These are phyloP conservation scores for Dermochelys coriacea DNA, from an alignment of 2,797 vertebrate genomes.

Conservation along the genomic window DNA sequence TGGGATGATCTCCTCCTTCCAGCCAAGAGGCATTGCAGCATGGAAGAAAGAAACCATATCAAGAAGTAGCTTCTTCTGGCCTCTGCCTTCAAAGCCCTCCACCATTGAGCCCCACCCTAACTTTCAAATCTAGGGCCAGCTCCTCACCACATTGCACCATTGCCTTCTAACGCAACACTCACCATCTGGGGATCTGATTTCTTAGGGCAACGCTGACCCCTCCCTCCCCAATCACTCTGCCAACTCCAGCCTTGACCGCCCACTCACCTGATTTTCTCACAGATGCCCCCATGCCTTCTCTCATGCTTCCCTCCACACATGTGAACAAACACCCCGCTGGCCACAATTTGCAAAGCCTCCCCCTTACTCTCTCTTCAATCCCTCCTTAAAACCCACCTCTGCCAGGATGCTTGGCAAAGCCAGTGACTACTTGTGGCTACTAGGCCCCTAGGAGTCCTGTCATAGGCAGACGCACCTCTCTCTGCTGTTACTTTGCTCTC, in stretches of 20 bases:
- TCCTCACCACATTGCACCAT: fast-evolving
- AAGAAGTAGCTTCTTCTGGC: neutral
- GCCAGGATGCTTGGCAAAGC: neutral
- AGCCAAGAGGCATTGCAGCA: neutral
- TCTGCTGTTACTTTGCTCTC: neutral
- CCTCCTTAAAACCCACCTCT: neutral
- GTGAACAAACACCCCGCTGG: neutral
- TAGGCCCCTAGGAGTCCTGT: neutral
- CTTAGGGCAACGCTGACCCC: neutral
- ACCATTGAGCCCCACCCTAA: neutral
- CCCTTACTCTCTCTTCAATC: neutral
- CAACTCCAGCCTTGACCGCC: neutral
- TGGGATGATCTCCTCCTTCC: neutral
- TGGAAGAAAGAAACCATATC: neutral
- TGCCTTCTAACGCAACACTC: neutral
- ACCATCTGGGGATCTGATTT: neutral
- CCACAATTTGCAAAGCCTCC: neutral
- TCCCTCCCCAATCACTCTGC: neutral
- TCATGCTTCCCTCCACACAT: neutral
- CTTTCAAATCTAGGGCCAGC: neutral
- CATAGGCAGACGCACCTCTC: neutral
- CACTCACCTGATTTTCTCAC: neutral
- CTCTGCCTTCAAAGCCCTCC: neutral
- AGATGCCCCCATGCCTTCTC: neutral
- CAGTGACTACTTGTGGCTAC: neutral